phyloP scores from a whole-genome alignment of 1,140 invertebrate genomes.

The Holcopasites calliopsidis region DNA sequence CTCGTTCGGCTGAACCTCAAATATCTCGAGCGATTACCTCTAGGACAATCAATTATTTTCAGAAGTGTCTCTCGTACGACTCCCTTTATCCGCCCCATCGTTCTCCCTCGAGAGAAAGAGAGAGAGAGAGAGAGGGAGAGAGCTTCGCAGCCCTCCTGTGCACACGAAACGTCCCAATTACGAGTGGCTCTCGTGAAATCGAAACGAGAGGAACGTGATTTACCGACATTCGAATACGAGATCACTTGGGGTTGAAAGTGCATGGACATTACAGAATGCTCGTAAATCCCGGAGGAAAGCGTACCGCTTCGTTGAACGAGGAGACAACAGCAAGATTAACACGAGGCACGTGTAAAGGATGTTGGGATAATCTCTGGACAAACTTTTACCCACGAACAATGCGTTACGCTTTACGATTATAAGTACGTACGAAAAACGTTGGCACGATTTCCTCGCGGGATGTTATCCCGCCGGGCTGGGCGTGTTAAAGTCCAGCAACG shows the following conservation, averaged over 20 bases:
- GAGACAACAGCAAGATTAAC: background rate
- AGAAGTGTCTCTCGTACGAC: background rate
- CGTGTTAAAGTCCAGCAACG: slow-evolving; percentile 7
- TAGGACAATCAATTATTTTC: slow-evolving; percentile 37
- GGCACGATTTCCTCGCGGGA: slow-evolving; percentile 1
- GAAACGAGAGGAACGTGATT: slow-evolving; percentile 5
- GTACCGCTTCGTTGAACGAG: background rate
- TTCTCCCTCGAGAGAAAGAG: slow-evolving; percentile 5
- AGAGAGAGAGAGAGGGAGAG: too few relatives aligned
- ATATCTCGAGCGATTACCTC: slow-evolving; percentile 18
- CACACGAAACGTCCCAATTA: slow-evolving; percentile 25
- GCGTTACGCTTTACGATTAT: slow-evolving; percentile 18
- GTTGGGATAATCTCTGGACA: background rate
- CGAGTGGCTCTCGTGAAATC: slow-evolving; percentile 6
- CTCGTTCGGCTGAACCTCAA: slow-evolving; percentile 11
- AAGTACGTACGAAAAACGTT: background rate
- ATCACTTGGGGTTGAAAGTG: background rate
- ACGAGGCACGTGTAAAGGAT: background rate
- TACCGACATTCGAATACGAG: background rate
- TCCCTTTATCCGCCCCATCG: slow-evolving; percentile 7
- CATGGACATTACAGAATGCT: too few relatives aligned
- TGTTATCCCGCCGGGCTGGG: background rate
- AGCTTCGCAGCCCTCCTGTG: background rate
- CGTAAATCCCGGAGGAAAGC: background rate
- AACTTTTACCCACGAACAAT: slow-evolving; percentile 1